These are phyloP conservation scores for Microtus ochrogaster DNA, from an alignment of 2,113 vertebrate species.

Conservation along the genomic window DNA sequence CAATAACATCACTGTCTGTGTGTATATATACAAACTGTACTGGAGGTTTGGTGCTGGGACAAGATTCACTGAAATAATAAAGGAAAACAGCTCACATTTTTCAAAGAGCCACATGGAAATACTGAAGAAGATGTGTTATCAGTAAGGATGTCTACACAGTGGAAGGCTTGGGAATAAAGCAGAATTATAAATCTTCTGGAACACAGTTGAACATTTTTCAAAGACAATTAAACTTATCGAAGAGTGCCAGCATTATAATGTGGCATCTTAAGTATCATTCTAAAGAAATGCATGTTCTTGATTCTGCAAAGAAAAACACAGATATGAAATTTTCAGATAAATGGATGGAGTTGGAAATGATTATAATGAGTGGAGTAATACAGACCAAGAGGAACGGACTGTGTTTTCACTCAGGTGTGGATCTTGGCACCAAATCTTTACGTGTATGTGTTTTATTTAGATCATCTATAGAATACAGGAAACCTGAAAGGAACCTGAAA, in stretches of 20 bases:
- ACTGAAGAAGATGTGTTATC: slow-evolving; percentile 32
- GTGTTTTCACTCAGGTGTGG: background rate
- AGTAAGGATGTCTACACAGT: background rate
- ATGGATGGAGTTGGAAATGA: background rate
- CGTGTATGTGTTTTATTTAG: background rate
- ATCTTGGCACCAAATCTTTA: background rate
- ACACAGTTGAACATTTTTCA: slow-evolving; percentile 34
- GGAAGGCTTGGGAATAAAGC: slow-evolving; percentile 51
- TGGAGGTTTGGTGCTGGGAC: background rate
- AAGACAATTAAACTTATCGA: slow-evolving; percentile 39
- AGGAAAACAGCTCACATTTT: background rate
- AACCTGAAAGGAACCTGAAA: background rate
- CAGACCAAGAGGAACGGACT: background rate
- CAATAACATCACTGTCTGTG: slow-evolving; percentile 49
- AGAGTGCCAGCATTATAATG: background rate
- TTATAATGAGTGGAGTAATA: background rate
- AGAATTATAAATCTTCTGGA: background rate
- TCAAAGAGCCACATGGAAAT: slow-evolving; percentile 50
- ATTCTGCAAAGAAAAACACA: background rate
- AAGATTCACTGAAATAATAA: slow-evolving; percentile 66
- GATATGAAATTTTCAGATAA: background rate
- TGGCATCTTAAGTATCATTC: background rate
- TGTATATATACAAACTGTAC: background rate
- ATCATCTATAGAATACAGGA: background rate
- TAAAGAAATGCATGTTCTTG: background rate